phyloP scores from a whole-genome alignment of 2,888 invertebrate species.

The Tenthredo livida region DNA sequence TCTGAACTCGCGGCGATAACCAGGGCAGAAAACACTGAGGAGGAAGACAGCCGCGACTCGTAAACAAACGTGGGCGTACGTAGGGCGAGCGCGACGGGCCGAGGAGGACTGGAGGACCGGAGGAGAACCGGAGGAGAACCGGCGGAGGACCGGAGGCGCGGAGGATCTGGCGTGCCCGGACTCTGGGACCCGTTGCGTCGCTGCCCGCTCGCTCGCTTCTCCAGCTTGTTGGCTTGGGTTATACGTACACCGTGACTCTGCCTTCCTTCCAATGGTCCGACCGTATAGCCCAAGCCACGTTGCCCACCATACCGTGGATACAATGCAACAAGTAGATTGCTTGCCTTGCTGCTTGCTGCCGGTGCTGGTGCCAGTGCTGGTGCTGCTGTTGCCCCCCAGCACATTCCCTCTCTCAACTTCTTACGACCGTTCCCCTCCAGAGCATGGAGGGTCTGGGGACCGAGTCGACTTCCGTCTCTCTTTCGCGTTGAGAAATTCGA shows the following conservation, averaged over 20 bases:
- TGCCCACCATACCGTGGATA: constrained; percentile 40
- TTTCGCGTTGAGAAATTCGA: constrained; percentile 10
- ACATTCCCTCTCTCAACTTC: constrained; percentile 29
- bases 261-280: constrained; percentile 34
- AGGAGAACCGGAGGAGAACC: constrained; percentile 49
- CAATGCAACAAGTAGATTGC: constrained; percentile 52
- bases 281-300: constrained; percentile 37
- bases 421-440: constrained; percentile 57
- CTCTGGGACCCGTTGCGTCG: constrained; percentile 48
- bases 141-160: constrained; percentile 47
- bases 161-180: constrained; percentile 47
- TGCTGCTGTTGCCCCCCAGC: not conserved
- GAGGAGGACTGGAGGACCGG: constrained; percentile 67
- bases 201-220: constrained; percentile 55
- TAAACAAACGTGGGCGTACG: constrained; percentile 71
- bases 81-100: constrained; percentile 71
- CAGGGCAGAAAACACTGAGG: constrained; percentile 36
- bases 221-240: constrained; percentile 34
- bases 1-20: constrained; percentile 20
- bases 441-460: constrained; percentile 6
- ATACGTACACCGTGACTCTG: constrained; percentile 45
- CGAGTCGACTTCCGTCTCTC: constrained; percentile 39
- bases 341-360: constrained; percentile 22
- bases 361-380: not conserved
- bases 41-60: constrained; percentile 62